phyloP scores from a whole-genome alignment of 2,888 invertebrate species.

The Phyllotreta cruciferae region DNA sequence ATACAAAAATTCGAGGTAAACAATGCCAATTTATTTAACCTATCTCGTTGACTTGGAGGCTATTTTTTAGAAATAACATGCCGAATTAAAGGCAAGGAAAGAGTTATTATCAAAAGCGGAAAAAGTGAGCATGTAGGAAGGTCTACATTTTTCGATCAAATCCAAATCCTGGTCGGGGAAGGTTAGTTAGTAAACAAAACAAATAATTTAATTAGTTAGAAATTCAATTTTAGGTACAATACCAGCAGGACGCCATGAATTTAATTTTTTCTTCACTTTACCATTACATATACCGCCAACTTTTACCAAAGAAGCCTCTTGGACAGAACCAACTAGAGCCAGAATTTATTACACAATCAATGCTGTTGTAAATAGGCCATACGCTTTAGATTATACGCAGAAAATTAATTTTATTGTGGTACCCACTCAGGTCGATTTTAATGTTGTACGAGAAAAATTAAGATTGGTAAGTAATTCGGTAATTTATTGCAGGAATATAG shows the following conservation, averaged over 20 bases:
- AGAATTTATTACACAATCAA: constrained; percentile 82
- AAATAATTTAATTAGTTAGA: background rate
- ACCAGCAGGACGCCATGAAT: constrained; percentile 74
- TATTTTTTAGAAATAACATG: constrained; percentile 9
- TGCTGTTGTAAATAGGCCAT: constrained; percentile 80
- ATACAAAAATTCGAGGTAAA: constrained; percentile 23
- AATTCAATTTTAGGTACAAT: constrained; percentile 52
- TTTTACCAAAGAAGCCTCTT: constrained; percentile 69
- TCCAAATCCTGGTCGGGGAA: background rate
- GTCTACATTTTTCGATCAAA: constrained; percentile 1
- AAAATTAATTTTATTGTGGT: constrained; percentile 84
- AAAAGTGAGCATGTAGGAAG: constrained; percentile 9
- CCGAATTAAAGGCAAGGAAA: constrained; percentile 5
- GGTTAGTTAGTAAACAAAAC: constrained; percentile 5
- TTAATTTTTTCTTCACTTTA: constrained; percentile 79
- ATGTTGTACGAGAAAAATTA: constrained; percentile 1
- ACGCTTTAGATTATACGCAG: constrained; percentile 83
- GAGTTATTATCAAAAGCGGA: background rate
- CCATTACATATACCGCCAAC: constrained; percentile 80
- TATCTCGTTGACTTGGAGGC: background rate
- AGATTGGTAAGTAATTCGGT: constrained; percentile 23
- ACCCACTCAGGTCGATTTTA: constrained; percentile 74
- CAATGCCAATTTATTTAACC: background rate
- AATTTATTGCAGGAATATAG: background rate
- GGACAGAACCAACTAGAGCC: constrained; percentile 57